Base-by-base conservation (phyloP, 1,140 invertebrate species). In the Drosophila sulfurigaster region DNA sequence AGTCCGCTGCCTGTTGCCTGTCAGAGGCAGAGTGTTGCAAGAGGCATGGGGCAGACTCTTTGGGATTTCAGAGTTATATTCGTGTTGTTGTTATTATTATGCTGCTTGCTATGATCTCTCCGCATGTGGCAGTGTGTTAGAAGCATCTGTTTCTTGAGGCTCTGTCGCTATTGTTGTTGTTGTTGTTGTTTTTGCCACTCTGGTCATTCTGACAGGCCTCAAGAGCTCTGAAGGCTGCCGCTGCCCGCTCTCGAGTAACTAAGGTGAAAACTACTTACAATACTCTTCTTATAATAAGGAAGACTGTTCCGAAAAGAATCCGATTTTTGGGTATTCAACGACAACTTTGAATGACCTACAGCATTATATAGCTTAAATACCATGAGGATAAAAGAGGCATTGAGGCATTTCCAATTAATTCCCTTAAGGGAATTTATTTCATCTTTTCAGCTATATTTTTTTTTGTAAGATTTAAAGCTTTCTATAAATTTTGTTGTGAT, bases 71-170 rank as follows among this genome's bases (percentile, higher is more conserved):
- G 57, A 69, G 56, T 46, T 65, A 54, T 60, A 54, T 60, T 78
- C 20, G 48, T 75, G 54, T 46, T 51, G 58, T 45, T 60, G 30
- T 83, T 75, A 38, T 49, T 72, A 57, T 38, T 46, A 5, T 48
- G 13, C 6, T 51, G 16, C 67, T 82, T 63, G 83, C 87, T 88
- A 88, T 87, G 83, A 87, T 87, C 82, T 78, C 73, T 88, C 80
- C 75, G 82, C 51, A 68, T 69, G 63, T 75, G 59, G 6, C 73
- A 54, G 49, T 72, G 64, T 77, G 51, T 74, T 88, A 78, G 83
- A 87, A 87, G 70, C 70, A 87, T 87, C 83, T 87, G 82, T 87
- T 86, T 74, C 80, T 82, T 49, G 57, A 48, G 30, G 16, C 75
- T 75, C 49, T 54, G 63, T 41, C 79, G 5, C 5, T 38, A 59